phyloP scores from a whole-genome alignment of 1,140 invertebrate genomes.

The Nebria ingens region DNA sequence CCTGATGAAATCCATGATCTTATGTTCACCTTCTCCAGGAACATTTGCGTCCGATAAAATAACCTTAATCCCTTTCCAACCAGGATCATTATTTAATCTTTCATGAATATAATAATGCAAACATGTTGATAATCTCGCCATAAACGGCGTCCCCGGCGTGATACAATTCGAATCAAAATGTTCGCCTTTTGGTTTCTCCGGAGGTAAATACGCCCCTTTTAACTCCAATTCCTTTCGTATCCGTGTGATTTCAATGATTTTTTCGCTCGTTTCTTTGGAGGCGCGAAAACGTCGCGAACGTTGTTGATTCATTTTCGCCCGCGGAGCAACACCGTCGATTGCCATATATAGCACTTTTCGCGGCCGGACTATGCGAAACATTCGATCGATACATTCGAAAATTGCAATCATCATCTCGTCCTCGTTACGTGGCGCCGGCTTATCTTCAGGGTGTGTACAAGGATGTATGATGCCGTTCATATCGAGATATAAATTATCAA shows the following conservation, averaged over 20 bases:
- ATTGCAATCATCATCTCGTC: slow-evolving; percentile 99
- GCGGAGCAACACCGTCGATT: slow-evolving; percentile 96
- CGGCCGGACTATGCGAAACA: slow-evolving; percentile 92
- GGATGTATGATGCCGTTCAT: slow-evolving; percentile 99
- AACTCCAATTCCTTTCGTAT: slow-evolving; percentile 61
- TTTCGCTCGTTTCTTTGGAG: slow-evolving; percentile 90
- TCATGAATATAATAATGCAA: slow-evolving; percentile 96
- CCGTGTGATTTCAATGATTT: slow-evolving; percentile 71
- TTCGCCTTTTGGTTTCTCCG: slow-evolving; percentile 79
- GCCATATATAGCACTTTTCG: slow-evolving; percentile 97
- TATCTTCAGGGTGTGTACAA: slow-evolving; percentile 99
- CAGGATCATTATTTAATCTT: slow-evolving; percentile 86
- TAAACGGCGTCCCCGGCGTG: slow-evolving; percentile 96
- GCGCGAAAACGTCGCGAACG: slow-evolving; percentile 92
- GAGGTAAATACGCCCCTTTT: slow-evolving; percentile 75
- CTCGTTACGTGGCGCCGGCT: slow-evolving; percentile 94
- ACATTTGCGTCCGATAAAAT: slow-evolving; percentile 98
- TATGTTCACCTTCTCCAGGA: slow-evolving; percentile 97
- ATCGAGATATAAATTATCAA: slow-evolving; percentile 98
- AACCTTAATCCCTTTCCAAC: slow-evolving; percentile 90
- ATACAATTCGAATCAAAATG: slow-evolving; percentile 99
- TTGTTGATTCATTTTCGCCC: slow-evolving; percentile 99
- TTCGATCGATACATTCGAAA: slow-evolving; percentile 95
- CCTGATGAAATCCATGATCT: slow-evolving; percentile 99
- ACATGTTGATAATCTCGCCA: slow-evolving; percentile 88